These are phyloP conservation scores for Portevinia maculata DNA, from an alignment of 2,888 invertebrate genomes.

Conservation along the genomic window DNA sequence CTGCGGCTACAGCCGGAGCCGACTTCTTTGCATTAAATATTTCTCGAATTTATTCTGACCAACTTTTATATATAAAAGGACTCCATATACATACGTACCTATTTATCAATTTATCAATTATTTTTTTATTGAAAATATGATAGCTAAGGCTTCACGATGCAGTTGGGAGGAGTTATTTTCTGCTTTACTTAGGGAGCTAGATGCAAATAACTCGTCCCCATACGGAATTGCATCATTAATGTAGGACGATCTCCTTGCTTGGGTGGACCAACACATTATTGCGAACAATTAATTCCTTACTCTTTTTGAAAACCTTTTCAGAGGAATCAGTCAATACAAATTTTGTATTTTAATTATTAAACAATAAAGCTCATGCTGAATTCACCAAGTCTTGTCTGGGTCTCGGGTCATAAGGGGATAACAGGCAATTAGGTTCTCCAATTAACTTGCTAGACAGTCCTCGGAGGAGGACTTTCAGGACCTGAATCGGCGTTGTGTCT, in stretches of 20 bases:
- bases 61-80: too few species aligned
- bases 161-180: constrained; percentile 6
- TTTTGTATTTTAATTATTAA: constrained; percentile 10
- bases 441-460: too few species aligned
- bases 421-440: too few species aligned
- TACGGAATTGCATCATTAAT: constrained; percentile 10
- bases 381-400: too few species aligned
- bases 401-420: too few species aligned
- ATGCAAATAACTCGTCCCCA: constrained; percentile 1
- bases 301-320: background rate
- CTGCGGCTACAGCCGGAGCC: background rate
- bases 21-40: constrained; percentile 46
- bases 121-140: constrained; percentile 29
- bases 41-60: too few species aligned
- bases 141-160: constrained; percentile 15
- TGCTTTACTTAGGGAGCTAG: constrained; percentile 5
- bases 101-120: too few species aligned
- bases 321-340: background rate
- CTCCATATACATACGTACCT: too few species aligned
- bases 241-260: constrained; percentile 5
- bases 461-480: too few species aligned
- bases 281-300: background rate
- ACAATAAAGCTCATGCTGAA: constrained; percentile 5
- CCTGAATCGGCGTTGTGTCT: too few species aligned
- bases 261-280: constrained; percentile 5